A percentile compares a stretch with the other conserved stretches of the same genome.
Conservation (phyloP, 2,797 vertebrate genomes). For the Dryobates pubescens region DNA sequence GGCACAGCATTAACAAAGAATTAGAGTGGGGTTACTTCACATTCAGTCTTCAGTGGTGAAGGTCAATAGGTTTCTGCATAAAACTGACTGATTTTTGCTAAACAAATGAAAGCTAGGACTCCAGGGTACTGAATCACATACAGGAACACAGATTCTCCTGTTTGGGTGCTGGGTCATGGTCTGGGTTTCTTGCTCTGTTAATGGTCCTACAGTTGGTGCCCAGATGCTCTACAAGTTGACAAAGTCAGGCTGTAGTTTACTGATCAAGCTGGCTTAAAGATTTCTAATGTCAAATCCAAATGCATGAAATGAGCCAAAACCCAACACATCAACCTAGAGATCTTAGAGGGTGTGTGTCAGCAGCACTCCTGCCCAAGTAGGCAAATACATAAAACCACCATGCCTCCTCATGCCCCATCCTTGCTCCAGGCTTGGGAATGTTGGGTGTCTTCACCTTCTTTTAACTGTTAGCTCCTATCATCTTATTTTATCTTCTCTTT, state of each 20-base stretch:
- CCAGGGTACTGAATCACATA: background rate
- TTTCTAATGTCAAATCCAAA: background rate
- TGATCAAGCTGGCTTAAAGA: background rate
- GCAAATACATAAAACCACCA: accelerated
- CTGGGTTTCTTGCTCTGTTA: background rate
- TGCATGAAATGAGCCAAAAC: background rate
- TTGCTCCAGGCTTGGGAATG: accelerated
- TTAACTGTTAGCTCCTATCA: background rate
- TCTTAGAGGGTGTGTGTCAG: background rate
- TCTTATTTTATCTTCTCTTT: background rate
- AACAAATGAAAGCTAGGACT: background rate
- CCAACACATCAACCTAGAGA: background rate
- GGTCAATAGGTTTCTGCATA: background rate
- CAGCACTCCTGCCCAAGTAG: background rate
- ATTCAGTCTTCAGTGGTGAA: background rate
- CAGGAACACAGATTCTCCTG: background rate
- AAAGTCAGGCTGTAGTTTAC: background rate
- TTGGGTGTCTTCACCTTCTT: background rate
- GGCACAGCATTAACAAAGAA: background rate
- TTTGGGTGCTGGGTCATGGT: background rate
- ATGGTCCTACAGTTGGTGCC: background rate
- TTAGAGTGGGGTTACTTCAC: background rate
- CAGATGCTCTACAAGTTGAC: background rate
- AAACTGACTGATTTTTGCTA: background rate
- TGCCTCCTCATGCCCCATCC: background rate